Base-by-base conservation (phyloP, 1,140 invertebrate species). In the Halictus rubicundus region DNA sequence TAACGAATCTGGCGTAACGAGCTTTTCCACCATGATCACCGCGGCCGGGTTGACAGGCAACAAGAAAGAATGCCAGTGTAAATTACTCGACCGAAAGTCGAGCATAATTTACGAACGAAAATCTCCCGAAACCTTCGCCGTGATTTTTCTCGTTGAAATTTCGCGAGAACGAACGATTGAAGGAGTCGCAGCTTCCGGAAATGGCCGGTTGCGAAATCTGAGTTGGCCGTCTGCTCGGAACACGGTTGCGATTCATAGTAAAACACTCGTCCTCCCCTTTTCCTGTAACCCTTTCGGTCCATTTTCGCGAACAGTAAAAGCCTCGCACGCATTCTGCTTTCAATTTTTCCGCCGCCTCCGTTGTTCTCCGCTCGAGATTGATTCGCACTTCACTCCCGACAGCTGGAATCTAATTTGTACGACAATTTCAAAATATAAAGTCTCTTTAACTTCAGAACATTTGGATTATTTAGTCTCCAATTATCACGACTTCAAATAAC, bases 181-280 rank as follows among this genome's bases (percentile, higher is more conserved):
- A 49, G 12, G 42, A 80, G 75, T 25, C 27, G 12, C 32, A 61
- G 21, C 14, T 39, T 32, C 12, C 57, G 49, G 3, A n/a, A n/a
- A 0, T 27, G n/a, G 14, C 21, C 19, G 10, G 7, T 32, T 12
- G 21, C 59, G n/a, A 65, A 68, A 68, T n/a, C 39, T 21, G 59
- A 57, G 66, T 69, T 3, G n/a, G n/a, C 54, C 42, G 25, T 39
- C 54, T 59, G 49, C 32, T 25, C 37, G 12, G 23, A 54, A 14
- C 32, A 32, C 32, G 12, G 21, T 80, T 80, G n/a, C 52, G 75
- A 80, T 75, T 75, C 78, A 27, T 46, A 5, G 9, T 12, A 32
- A 73, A 75, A 75, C 72, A 61, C 42, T 46, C 9, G 14, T 7
- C 42, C 14, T 14, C 5, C 42, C 42, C 42, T 9, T 14, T 46